phyloP scores from a whole-genome alignment of 2,888 invertebrate genomes.

The Lepidochitona cinerea region DNA sequence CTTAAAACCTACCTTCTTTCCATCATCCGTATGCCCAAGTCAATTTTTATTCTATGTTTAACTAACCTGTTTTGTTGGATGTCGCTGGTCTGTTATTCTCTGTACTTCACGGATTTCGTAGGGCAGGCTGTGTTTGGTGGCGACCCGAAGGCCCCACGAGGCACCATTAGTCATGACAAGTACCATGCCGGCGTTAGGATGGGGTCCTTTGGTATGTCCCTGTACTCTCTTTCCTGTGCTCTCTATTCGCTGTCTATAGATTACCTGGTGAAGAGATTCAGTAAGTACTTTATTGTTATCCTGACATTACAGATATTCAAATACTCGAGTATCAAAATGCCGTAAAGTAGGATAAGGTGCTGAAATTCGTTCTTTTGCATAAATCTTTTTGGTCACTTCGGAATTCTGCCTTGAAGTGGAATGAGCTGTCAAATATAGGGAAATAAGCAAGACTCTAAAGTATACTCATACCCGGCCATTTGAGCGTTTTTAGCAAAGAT shows the following conservation, averaged over 20 bases:
- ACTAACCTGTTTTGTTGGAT: conserved; percentile 98
- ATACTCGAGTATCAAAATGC: too few relatives aligned
- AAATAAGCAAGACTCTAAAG: too few relatives aligned
- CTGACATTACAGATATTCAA: too few relatives aligned
- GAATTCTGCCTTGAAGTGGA: too few relatives aligned
- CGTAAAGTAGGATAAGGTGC: too few relatives aligned
- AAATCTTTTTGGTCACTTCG: too few relatives aligned
- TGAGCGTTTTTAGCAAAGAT: too few relatives aligned
- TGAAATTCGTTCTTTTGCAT: too few relatives aligned
- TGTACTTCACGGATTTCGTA: conserved; percentile 97
- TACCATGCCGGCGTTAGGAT: conserved; percentile 95
- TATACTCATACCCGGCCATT: too few relatives aligned
- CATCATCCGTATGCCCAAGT: conserved; percentile 91
- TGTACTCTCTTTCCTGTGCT: conserved; percentile 90
- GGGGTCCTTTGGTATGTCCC: conserved; percentile 96
- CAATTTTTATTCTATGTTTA: conserved; percentile 87
- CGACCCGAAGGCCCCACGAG: conserved; percentile 77
- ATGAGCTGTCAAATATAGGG: too few relatives aligned
- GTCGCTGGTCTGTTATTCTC: conserved; percentile 96
- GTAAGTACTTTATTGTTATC: too few relatives aligned
- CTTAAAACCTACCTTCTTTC: conserved; percentile 87
- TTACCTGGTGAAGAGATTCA: conserved; percentile 81
- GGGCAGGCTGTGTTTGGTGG: conserved; percentile 90
- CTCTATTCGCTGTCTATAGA: conserved; percentile 93
- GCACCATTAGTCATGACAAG: conserved; percentile 60